These are phyloP conservation scores for Temnothorax curvispinosus DNA, from an alignment of 1,140 invertebrate species.

Conservation along the genomic window DNA sequence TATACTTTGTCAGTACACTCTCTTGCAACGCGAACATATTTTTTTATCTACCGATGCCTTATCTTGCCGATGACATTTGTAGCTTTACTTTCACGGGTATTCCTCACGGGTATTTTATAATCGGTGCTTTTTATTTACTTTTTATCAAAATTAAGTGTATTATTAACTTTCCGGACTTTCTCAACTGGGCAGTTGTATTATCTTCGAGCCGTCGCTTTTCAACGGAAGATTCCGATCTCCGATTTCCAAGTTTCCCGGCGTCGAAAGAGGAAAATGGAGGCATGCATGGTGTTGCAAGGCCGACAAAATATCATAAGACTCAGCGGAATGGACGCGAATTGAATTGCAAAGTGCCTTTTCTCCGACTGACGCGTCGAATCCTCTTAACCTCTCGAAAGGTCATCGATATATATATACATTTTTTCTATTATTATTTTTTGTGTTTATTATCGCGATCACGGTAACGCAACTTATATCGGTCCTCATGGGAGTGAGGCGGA, in stretches of 20 bases:
- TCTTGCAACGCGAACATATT: not conserved
- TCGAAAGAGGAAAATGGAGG: conserved; percentile 2
- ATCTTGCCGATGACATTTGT: conserved; percentile 12
- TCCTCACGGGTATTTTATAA: not conserved
- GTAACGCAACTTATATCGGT: conserved; percentile 14
- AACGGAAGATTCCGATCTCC: not conserved
- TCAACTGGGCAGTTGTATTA: not conserved
- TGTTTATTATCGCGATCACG: not conserved
- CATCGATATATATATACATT: conserved; percentile 49
- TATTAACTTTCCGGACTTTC: not conserved
- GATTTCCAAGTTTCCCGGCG: not conserved
- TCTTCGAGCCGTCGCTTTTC: not conserved
- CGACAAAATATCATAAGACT: conserved; percentile 63
- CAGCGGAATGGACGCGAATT: conserved; percentile 52
- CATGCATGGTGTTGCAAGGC: conserved; percentile 26
- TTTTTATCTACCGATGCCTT: conserved; percentile 8
- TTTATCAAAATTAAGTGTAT: not conserved
- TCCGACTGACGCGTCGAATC: conserved; percentile 73
- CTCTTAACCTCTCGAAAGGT: conserved; percentile 74
- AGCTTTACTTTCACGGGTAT: not conserved
- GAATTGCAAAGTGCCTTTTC: conserved; percentile 73
- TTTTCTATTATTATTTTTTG: conserved; percentile 61
- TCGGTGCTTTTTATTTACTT: not conserved
- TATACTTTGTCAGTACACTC: not conserved
- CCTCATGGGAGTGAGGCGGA: not conserved